Conservation (phyloP, 2,113 vertebrate genomes). For the Amphiprion percula region DNA sequence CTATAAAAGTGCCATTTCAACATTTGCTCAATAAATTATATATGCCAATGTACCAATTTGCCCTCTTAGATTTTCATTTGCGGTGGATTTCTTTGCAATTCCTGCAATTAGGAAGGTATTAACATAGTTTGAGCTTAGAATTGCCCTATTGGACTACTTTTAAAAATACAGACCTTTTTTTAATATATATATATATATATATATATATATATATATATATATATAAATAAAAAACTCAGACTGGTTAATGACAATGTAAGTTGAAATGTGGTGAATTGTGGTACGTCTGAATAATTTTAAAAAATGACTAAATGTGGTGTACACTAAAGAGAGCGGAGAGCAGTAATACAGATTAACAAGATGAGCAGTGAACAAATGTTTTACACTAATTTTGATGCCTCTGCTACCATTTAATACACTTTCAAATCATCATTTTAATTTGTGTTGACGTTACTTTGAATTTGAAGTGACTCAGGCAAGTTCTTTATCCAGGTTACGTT, state of each 20-base stretch:
- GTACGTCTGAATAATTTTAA: background rate
- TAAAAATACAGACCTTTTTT: background rate
- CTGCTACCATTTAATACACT: background rate
- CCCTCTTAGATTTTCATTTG: background rate
- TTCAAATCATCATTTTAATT: background rate
- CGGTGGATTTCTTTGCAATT: background rate
- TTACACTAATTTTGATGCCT: background rate
- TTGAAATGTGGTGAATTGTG: background rate
- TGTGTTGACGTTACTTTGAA: background rate
- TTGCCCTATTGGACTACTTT: background rate
- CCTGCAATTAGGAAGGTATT: background rate
- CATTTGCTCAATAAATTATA: slow-evolving; percentile 1
- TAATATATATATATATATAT: too few species aligned
- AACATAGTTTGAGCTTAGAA: background rate
- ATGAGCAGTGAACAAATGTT: background rate
- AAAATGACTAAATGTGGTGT: background rate
- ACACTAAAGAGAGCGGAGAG: background rate
- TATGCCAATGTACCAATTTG: slow-evolving; percentile 7
- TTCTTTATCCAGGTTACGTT: background rate
- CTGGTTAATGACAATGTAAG: background rate
- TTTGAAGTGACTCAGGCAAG: background rate
- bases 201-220: too few species aligned
- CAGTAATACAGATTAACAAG: background rate
- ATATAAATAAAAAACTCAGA: background rate
- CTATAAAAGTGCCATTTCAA: background rate